A percentile compares a stretch with the other conserved stretches of the same genome.
phyloP scores from a whole-genome alignment of 2,888 invertebrate genomes.

The Limenitis camilla region DNA sequence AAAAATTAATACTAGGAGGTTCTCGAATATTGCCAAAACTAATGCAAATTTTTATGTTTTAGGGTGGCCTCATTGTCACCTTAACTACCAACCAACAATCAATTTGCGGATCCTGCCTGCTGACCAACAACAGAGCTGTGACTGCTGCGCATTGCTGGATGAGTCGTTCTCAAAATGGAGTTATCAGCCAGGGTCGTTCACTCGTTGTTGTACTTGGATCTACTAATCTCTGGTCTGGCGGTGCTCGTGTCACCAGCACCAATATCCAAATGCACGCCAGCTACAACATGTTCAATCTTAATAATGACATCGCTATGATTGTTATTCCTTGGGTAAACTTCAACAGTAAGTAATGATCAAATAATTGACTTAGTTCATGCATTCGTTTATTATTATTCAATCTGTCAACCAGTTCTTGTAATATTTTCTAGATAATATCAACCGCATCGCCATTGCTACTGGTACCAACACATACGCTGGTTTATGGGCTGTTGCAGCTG shows the following conservation, averaged over 20 bases:
- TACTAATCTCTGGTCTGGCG: slow-evolving; percentile 30
- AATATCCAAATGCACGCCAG: slow-evolving; percentile 30
- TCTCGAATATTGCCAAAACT: not conserved
- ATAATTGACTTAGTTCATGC: not conserved
- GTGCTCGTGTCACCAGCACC: slow-evolving; percentile 29
- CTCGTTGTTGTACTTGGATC: slow-evolving; percentile 35
- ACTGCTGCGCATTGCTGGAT: slow-evolving; percentile 41
- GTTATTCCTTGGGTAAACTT: slow-evolving; percentile 24
- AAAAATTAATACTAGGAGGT: no score
- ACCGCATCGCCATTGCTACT: slow-evolving; percentile 25
- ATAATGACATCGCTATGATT: slow-evolving; percentile 37
- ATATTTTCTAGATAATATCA: slow-evolving; percentile 7
- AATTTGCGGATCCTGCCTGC: slow-evolving; percentile 34
- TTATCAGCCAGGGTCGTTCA: slow-evolving; percentile 29
- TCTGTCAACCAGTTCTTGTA: no score
- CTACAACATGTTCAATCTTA: slow-evolving; percentile 29
- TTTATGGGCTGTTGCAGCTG: slow-evolving; percentile 27
- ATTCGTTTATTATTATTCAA: no score
- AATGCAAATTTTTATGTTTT: not conserved
- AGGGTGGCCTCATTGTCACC: slow-evolving; percentile 35
- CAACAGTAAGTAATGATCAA: slow-evolving; percentile 27
- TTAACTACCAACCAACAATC: slow-evolving; percentile 22
- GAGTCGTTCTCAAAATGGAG: slow-evolving; percentile 13
- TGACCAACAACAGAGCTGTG: slow-evolving; percentile 30
- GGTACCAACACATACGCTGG: slow-evolving; percentile 27